Evolutionary conservation across 2,888 invertebrate genomes (phyloP).

Genomic region (Coleophora deauratella): DNA sequence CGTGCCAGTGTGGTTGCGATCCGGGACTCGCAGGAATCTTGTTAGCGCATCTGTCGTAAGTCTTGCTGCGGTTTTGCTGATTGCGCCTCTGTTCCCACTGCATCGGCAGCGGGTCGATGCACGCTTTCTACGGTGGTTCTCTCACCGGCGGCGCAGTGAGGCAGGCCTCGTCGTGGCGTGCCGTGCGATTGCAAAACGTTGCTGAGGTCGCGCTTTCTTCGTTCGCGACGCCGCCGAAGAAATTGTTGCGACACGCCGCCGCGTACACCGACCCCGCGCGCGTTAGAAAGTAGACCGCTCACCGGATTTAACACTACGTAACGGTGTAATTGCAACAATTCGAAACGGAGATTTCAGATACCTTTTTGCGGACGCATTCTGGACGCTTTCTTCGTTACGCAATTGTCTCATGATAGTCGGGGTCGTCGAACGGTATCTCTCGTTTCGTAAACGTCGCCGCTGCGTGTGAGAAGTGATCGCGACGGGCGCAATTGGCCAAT

Average conservation of each 20-base stretch:
- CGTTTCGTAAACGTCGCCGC: slow-evolving; percentile 43
- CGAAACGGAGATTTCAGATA: slow-evolving; percentile 60
- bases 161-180: slow-evolving; percentile 14
- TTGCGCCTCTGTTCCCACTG: slow-evolving; percentile 16
- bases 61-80: slow-evolving; percentile 32
- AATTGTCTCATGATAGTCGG: slow-evolving; percentile 58
- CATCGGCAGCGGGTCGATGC: slow-evolving; percentile 34
- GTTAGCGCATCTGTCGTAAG: slow-evolving; percentile 48
- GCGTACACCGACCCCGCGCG: slow-evolving; percentile 65
- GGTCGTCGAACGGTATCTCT: slow-evolving; percentile 58
- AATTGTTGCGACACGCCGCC: slow-evolving; percentile 70
- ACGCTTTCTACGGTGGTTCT: slow-evolving; percentile 59
- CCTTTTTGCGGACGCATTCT: slow-evolving; percentile 65
- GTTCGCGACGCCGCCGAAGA: slow-evolving; percentile 71
- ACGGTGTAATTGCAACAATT: slow-evolving; percentile 69
- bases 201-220: slow-evolving; percentile 74
- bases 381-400: slow-evolving; percentile 73
- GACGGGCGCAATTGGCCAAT: slow-evolving; percentile 51
- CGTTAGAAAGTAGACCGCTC: slow-evolving; percentile 72
- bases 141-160: slow-evolving; percentile 36
- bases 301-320: slow-evolving; percentile 71
- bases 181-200: slow-evolving; percentile 67
- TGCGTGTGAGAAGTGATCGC: slow-evolving; percentile 27
- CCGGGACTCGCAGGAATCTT: slow-evolving; percentile 40
- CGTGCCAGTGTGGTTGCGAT: slow-evolving; percentile 34